Conservation (phyloP, 2,888 invertebrate species). For the Pocota personata region DNA sequence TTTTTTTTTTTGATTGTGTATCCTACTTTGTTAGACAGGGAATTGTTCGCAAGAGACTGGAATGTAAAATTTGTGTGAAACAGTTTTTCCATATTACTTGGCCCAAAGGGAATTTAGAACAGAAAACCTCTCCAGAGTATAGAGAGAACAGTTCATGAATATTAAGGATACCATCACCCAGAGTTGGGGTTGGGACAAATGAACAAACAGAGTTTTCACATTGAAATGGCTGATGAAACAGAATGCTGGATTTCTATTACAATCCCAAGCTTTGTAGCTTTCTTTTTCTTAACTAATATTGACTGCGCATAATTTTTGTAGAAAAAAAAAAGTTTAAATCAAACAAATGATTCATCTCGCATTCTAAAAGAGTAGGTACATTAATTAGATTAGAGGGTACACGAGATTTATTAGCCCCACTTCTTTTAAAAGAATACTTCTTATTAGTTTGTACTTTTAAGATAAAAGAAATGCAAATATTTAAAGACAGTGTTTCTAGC, state of each 20-base stretch:
- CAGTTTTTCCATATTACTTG: constrained; percentile 45
- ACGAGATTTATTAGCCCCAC: constrained; percentile 22
- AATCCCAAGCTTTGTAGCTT: background rate
- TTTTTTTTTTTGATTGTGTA: background rate
- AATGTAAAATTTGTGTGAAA: constrained; percentile 24
- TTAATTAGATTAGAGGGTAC: constrained; percentile 41
- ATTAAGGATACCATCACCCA: constrained; percentile 29
- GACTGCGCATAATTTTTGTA: constrained; percentile 6
- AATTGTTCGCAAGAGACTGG: constrained; percentile 17
- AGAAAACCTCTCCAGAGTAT: constrained; percentile 36
- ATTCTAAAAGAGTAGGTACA: constrained; percentile 22
- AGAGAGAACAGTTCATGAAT: constrained; percentile 56
- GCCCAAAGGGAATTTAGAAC: constrained; percentile 49
- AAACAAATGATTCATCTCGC: constrained; percentile 1
- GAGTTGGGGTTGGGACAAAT: constrained; percentile 12
- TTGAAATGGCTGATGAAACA: constrained; percentile 51
- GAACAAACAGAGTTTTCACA: constrained; percentile 51
- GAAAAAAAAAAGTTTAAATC: constrained; percentile 5
- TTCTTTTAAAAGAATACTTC: background rate
- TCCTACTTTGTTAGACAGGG: background rate
- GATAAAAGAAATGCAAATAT: background rate
- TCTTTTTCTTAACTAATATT: constrained; percentile 41
- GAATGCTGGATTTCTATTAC: constrained; percentile 35
- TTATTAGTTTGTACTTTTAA: background rate
- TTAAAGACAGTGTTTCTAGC: background rate